A percentile compares a stretch with the other conserved stretches of the same genome.
Evolutionary conservation across 2,113 vertebrate species (phyloP).

Genomic region (Phylloscopus whistleri): DNA sequence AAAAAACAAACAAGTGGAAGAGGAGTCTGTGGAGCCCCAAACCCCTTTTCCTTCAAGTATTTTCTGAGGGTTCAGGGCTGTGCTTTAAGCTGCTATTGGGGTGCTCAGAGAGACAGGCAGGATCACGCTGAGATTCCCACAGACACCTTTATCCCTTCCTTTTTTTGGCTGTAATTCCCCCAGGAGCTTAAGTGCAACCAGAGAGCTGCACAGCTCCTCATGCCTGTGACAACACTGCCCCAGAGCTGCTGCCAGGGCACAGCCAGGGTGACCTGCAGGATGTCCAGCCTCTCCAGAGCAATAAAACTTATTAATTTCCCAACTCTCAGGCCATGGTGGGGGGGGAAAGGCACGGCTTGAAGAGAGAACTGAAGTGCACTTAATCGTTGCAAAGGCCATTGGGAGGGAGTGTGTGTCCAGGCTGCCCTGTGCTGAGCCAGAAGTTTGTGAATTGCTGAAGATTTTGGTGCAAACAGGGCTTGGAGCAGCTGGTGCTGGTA

Average conservation of each 20-base stretch:
- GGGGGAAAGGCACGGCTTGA: not conserved
- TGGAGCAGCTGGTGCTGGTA: not conserved
- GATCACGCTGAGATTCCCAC: not conserved
- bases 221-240: not conserved
- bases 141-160: not conserved
- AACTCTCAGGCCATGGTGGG: too few relatives aligned
- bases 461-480: not conserved
- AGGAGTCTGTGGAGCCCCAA: not conserved
- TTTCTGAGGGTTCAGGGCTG: not conserved
- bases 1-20: not conserved
- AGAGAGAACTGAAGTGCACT: not conserved
- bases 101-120: not conserved
- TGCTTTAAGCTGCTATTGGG: not conserved
- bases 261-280: not conserved
- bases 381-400: not conserved
- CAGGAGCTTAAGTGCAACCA: not conserved
- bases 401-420: not conserved
- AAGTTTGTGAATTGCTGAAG: not conserved
- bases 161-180: not conserved
- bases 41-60: rapidly evolving
- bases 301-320: not conserved
- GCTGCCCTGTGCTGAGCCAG: not conserved
- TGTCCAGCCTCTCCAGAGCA: not conserved
- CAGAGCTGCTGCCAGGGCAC: not conserved
- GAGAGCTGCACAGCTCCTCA: not conserved